Conservation (phyloP, 2,113 vertebrate species). For the Pterocles burchelli region DNA sequence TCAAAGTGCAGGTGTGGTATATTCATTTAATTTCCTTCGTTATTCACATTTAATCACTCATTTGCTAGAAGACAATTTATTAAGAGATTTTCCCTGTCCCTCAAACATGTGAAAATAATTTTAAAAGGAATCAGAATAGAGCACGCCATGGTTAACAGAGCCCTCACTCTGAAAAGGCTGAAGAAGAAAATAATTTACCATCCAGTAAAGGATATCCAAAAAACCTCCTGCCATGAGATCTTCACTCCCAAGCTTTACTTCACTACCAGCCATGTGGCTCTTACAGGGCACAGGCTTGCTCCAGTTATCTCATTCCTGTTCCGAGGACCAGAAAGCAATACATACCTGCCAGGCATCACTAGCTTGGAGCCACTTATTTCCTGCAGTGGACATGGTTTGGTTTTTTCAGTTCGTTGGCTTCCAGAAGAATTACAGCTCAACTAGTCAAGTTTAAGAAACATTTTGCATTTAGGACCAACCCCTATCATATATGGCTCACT, state of each 20-base stretch:
- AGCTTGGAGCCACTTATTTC: not conserved
- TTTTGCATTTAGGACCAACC: not conserved
- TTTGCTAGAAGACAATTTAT: not conserved
- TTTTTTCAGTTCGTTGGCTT: too few species aligned
- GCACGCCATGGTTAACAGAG: not conserved
- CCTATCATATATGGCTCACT: not conserved
- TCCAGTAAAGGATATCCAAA: not conserved
- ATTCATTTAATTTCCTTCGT: not conserved
- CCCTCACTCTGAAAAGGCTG: not conserved
- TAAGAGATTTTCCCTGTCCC: not conserved
- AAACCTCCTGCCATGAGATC: not conserved
- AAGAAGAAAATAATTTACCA: not conserved
- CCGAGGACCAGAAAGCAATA: not conserved
- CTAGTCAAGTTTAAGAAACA: not conserved
- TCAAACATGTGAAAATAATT: not conserved
- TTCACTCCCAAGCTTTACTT: not conserved
- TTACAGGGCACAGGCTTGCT: not conserved
- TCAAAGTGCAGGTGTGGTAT: not conserved
- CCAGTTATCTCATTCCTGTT: accelerated
- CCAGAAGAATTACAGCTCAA: not conserved
- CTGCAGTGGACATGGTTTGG: not conserved
- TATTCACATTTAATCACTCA: not conserved
- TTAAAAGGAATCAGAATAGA: not conserved
- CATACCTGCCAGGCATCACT: not conserved
- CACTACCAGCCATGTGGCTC: not conserved